Base-by-base conservation (phyloP, 2,888 invertebrate species). In the Hemithea aestivaria region DNA sequence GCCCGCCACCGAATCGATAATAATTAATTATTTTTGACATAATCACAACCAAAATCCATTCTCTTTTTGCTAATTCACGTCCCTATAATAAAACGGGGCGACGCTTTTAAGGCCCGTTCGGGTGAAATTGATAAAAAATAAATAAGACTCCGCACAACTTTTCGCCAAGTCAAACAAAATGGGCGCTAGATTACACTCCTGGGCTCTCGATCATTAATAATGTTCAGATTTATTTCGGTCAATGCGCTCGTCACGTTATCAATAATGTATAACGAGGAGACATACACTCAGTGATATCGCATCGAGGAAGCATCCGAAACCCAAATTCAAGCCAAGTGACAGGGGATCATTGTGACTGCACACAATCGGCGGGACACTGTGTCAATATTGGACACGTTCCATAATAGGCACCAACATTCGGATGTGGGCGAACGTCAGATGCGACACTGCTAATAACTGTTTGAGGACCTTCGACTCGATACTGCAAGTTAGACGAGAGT, bases 1-100 rank as follows among this genome's bases (percentile, higher is more conserved):
- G 72, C 68, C 63, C 72, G 68, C 64, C 59, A 57, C 63, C 62
- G 73, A 89, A 89, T 90, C 90, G 89, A 89, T 89, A 88, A 89
- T 90, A 90, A 91, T 90, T 91, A 90, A 91, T 90, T 90, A 90
- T 90, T 90, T 90, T 90, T 90, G 90, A 90, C 90, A 89, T 90
- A 90, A 90, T 90, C 90, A 89, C 89, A 73, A 80, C 88, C 82
- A 71, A 87, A 88, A 87, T 89, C 89, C 89, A 89, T 88, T 90
- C 89, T 89, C 88, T 89, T 90, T 87, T 89, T 89, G 89, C 89
- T 89, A 90, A 90, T 90, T 90, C 90, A 90, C 85, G 90, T 88
- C 87, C 85, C 88, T 83, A 88, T 87, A 89, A 89, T 85, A 82
- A 82, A 87, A 84, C 72, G 71, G 68, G 67, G 76, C 69, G 76